Evolutionary conservation across 2,797 vertebrate genomes (phyloP).

Genomic region (Rhinella marina): DNA sequence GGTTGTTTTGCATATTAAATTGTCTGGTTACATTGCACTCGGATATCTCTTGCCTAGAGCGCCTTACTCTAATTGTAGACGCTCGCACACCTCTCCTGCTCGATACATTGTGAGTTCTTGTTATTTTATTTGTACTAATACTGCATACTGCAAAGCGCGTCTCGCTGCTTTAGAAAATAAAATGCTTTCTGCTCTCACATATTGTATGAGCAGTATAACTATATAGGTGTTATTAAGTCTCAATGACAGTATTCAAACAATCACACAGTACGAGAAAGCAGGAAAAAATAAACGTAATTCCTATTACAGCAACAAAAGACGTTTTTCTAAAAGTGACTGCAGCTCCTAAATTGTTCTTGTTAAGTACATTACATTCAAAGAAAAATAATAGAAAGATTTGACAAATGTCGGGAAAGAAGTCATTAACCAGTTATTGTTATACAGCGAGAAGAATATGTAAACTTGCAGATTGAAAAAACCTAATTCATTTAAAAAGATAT

Average conservation of each 20-base stretch:
- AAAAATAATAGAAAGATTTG: background rate
- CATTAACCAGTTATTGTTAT: background rate
- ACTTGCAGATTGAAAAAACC: background rate
- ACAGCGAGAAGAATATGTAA: background rate
- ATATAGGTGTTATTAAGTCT: background rate
- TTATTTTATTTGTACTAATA: constrained; percentile 1
- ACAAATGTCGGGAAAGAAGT: background rate
- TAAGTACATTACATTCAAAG: background rate
- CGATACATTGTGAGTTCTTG: background rate
- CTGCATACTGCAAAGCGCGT: background rate
- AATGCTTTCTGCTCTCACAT: background rate
- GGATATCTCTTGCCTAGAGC: background rate
- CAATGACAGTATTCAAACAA: background rate
- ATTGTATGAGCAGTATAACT: background rate
- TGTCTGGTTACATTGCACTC: background rate
- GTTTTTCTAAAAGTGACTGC: background rate
- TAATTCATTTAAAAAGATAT: too few species aligned
- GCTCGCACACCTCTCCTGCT: background rate
- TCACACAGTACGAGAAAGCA: background rate
- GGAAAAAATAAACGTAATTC: background rate
- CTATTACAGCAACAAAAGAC: background rate
- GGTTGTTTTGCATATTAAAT: background rate
- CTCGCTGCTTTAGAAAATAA: background rate
- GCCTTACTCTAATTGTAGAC: background rate
- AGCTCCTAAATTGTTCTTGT: background rate